Base-by-base conservation (phyloP, 2,113 vertebrate species). In the Noctilio leporinus region DNA sequence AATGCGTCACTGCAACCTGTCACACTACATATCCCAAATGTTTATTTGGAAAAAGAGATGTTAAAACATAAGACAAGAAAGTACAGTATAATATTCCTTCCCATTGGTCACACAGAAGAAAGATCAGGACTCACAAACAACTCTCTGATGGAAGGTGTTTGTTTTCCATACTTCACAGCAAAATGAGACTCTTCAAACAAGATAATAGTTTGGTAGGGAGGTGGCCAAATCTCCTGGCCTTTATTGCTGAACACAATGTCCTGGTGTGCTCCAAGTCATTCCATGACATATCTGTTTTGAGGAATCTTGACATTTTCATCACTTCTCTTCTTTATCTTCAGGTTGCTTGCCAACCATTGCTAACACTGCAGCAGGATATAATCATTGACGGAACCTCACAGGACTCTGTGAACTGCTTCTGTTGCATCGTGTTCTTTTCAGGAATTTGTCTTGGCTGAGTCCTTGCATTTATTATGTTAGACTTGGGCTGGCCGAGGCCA, bases 351-450 rank as follows among this genome's bases (percentile, higher is more conserved):
- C 95, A 93, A 17, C 28, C 20, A 75, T 62, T 73, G 70, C 65
- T 69, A 75, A 85, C 80, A 55, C 83, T 40, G 76, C 67, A 85
- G 28, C 87, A 91, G 92, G 92, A 95, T 87, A 72, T 76, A 43
- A 78, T 91, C 53, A 16, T 6, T 12, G 43, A 82, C 87, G 53
- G 16, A 93, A 92, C 40, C 57, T 45, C 57, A 67, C 17, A 90
- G 93, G 72, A 96, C 86, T 73, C 59, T 10, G 6, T 35, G 95
- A 89, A 69, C 95, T 38, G 57, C 72, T 92, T 93, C 81, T 77
- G 67, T 70, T 87, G 93, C 96, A 93, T 40, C 65, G 80, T 96
- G 97, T 97, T 95, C 97, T 78, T 88, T 95, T 96, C 11, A 95
- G 95, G 93, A 96, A 97, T 97, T 95, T 40, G 89, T 80, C 81